These are phyloP conservation scores for Agrotis puta DNA, from an alignment of 2,888 invertebrate genomes.

Conservation along the genomic window DNA sequence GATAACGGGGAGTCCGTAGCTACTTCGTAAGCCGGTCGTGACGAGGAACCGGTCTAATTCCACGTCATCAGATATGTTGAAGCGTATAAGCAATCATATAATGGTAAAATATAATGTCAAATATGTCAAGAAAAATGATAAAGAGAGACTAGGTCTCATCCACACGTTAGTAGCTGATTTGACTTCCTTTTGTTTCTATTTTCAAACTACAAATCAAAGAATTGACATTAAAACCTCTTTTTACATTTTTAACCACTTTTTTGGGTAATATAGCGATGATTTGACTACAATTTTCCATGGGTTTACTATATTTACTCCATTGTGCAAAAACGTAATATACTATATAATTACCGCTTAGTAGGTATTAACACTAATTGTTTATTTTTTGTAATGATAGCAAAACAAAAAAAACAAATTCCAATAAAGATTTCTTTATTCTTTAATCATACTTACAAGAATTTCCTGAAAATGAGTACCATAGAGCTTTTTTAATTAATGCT, in stretches of 20 bases:
- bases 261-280: not conserved
- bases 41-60: slow-evolving; percentile 87
- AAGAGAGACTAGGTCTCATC: slow-evolving; percentile 88
- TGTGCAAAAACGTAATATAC: too few species aligned
- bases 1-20: slow-evolving; percentile 85
- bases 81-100: slow-evolving; percentile 85
- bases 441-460: too few species aligned
- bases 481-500: not conserved
- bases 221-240: slow-evolving; percentile 20
- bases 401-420: too few species aligned
- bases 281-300: not conserved
- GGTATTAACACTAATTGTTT: too few species aligned
- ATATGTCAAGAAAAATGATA: slow-evolving; percentile 87
- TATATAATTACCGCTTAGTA: too few species aligned
- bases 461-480: too few species aligned
- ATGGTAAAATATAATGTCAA: slow-evolving; percentile 85
- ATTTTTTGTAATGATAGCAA: not conserved
- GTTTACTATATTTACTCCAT: not conserved
- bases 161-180: slow-evolving; percentile 88
- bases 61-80: slow-evolving; percentile 86
- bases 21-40: slow-evolving; percentile 87
- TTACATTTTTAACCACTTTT: slow-evolving; percentile 26
- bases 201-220: too few species aligned
- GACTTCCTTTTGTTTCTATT: slow-evolving; percentile 82
- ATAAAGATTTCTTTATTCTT: too few species aligned